A percentile compares a stretch with the other conserved stretches of the same genome.
phyloP scores from a whole-genome alignment of 2,797 vertebrate species.

The Psittacula echo region DNA sequence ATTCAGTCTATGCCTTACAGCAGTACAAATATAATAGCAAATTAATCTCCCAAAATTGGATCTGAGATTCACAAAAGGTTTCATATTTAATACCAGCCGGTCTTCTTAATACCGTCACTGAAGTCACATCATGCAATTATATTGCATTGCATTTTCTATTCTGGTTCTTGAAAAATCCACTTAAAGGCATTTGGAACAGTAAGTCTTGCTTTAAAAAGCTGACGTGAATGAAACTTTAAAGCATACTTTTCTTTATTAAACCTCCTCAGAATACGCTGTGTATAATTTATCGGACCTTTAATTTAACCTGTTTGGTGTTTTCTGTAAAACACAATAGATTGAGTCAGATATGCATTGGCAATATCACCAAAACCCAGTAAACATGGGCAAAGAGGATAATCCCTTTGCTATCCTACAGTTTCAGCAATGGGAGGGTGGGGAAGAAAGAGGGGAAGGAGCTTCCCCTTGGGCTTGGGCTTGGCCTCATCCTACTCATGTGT shows the following conservation, averaged over 20 bases:
- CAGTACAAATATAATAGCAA: background rate
- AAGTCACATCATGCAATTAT: background rate
- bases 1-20: background rate
- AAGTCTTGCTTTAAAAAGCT: background rate
- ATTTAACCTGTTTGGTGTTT: background rate
- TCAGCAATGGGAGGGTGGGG: background rate
- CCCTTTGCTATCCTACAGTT: background rate
- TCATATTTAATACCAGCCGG: background rate
- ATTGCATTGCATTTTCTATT: background rate
- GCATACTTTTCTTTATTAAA: slow-evolving; percentile 37
- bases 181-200: background rate
- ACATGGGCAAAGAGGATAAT: background rate
- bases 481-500: accelerated
- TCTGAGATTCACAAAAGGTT: slow-evolving; percentile 4
- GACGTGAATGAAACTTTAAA: slow-evolving; percentile 37
- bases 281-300: background rate
- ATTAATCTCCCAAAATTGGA: background rate
- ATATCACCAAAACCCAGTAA: background rate
- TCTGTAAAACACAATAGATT: background rate
- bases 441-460: background rate
- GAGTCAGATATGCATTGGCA: background rate
- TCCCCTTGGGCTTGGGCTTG: background rate
- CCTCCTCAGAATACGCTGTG: background rate
- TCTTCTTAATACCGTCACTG: background rate
- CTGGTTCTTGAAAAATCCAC: background rate